These are phyloP conservation scores for Seriola dumerili DNA, from an alignment of 2,113 vertebrate species.

Conservation along the genomic window DNA sequence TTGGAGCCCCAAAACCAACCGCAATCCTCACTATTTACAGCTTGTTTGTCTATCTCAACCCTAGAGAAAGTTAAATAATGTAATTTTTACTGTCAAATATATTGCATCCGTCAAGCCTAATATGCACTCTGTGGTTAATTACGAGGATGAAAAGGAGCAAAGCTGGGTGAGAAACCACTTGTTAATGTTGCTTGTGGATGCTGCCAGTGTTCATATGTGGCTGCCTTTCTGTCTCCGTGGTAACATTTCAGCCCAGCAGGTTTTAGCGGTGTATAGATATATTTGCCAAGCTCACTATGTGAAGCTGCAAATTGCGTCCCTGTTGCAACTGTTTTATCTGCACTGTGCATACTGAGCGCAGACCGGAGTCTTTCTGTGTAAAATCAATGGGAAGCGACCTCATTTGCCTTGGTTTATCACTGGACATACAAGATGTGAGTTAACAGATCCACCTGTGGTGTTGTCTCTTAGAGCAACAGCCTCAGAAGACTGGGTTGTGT, in stretches of 20 bases:
- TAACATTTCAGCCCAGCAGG: constrained; percentile 31
- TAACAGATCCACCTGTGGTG: constrained; percentile 16
- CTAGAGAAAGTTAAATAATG: constrained; percentile 9
- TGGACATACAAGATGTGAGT: neutral
- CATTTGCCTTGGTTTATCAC: neutral
- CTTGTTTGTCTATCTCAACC: constrained; percentile 27
- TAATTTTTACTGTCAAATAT: constrained; percentile 1
- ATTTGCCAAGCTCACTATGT: constrained; percentile 8
- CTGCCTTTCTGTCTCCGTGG: constrained; percentile 7
- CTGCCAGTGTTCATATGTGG: neutral
- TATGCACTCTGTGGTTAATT: constrained; percentile 22
- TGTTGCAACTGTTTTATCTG: constrained; percentile 32
- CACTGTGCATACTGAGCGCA: neutral
- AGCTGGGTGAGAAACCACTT: neutral
- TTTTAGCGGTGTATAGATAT: constrained; percentile 2
- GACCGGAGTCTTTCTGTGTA: constrained; percentile 31
- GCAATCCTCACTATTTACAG: constrained; percentile 17
- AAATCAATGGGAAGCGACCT: constrained; percentile 51
- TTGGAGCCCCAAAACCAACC: neutral
- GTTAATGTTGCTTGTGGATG: constrained; percentile 2
- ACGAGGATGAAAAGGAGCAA: constrained; percentile 1
- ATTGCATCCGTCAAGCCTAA: neutral
- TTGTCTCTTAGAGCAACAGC: neutral
- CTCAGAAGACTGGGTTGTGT: neutral
- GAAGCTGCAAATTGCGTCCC: constrained; percentile 48